A percentile compares a stretch with the other conserved stretches of the same genome.
Conservation (phyloP, 2,113 vertebrate species). For the Caranx melampygus region DNA sequence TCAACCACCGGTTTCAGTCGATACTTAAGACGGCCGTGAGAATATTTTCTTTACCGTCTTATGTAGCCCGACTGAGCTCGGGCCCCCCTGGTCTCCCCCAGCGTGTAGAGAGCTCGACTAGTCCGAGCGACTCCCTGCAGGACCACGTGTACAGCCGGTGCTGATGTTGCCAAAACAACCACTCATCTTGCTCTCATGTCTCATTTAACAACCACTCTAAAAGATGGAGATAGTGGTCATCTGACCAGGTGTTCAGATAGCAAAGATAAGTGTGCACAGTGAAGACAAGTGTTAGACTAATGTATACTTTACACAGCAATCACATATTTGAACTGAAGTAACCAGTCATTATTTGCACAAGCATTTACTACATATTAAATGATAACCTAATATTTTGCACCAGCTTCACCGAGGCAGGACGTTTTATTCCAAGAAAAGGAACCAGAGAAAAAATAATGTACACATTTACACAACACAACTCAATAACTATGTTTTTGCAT, state of each 20-base stretch:
- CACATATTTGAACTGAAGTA: not conserved
- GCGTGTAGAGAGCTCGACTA: conserved; percentile 30
- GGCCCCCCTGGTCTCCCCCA: not conserved
- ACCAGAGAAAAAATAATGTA: no score
- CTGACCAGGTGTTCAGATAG: conserved; percentile 14
- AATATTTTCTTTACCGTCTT: conserved; percentile 28
- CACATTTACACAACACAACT: no score
- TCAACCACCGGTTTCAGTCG: conserved; percentile 35
- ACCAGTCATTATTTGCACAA: not conserved
- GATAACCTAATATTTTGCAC: not conserved
- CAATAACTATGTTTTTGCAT: not conserved
- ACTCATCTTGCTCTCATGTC: conserved; percentile 8
- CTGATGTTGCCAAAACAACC: conserved; percentile 39
- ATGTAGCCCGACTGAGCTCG: conserved; percentile 39
- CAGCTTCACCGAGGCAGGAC: not conserved
- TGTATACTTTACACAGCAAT: not conserved
- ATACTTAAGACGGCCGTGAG: conserved; percentile 41
- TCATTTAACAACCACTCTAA: conserved; percentile 30
- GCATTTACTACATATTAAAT: not conserved
- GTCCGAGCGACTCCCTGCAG: conserved; percentile 20
- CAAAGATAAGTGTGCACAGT: conserved; percentile 1
- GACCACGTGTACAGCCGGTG: conserved; percentile 32
- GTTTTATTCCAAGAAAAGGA: no score
- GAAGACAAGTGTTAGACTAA: not conserved
- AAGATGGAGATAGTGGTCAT: not conserved